phyloP scores from a whole-genome alignment of 2,888 invertebrate species.

The Biston stratarius region DNA sequence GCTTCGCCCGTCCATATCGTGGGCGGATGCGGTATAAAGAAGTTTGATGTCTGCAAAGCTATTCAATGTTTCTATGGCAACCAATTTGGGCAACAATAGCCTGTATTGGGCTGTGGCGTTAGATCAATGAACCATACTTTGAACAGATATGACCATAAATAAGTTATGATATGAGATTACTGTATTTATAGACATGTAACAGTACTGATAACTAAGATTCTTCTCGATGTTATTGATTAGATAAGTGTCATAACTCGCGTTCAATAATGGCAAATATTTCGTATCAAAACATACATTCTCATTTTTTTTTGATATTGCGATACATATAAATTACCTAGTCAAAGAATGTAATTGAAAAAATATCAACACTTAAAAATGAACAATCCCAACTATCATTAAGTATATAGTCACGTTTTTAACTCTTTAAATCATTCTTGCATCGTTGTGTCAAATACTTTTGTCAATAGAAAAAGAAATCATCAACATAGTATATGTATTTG shows the following conservation, averaged over 20 bases:
- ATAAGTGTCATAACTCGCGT: not conserved
- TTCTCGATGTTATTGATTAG: not conserved
- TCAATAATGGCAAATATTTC: not conserved
- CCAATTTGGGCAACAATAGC: constrained; percentile 70
- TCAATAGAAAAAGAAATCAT: constrained; percentile 42
- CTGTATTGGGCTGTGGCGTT: constrained; percentile 19
- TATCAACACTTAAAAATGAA: not conserved
- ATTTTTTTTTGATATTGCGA: too few species aligned
- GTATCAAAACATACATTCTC: not conserved
- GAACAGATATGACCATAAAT: too few species aligned
- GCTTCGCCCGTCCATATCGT: constrained; percentile 34
- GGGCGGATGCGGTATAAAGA: constrained; percentile 45
- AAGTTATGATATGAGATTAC: not conserved
- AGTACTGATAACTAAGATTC: not conserved
- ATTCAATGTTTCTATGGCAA: constrained; percentile 82
- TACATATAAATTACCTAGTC: not conserved
- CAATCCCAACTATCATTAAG: not conserved
- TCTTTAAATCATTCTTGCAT: not conserved
- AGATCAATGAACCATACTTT: constrained; percentile 28
- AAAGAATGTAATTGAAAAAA: not conserved
- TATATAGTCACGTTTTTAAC: not conserved
- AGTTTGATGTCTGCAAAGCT: constrained; percentile 56
- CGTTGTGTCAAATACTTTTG: constrained; percentile 7
- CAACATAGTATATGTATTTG: not conserved
- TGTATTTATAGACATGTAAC: not conserved